Evolutionary conservation across 2,797 vertebrate species (phyloP), one percentile per base, ranked within the genome.

Genomic region (Tangara arthus): DNA sequence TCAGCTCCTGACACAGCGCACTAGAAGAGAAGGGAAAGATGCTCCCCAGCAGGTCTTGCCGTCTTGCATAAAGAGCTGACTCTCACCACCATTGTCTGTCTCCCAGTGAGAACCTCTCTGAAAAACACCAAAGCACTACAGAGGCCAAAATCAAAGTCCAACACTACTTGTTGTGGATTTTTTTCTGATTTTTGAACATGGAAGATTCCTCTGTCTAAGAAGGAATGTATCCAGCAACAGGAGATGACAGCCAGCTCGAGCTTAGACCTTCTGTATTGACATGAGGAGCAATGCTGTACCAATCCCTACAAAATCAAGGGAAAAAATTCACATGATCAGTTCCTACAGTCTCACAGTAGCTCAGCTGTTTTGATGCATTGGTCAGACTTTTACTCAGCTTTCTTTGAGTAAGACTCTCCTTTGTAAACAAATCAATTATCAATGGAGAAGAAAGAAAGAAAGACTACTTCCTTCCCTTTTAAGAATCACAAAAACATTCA

Each of bases 71-170:
- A 60, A 73, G 1, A 82, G 47, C 64, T 61, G 59, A 35, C 12
- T 90, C 49, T 73, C n/a, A 30, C 27, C 32, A n/a, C 20, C 32
- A 30, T 0, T 2, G 4, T 32, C 64, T 83, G 41, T n/a, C 24
- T 84, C 22, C 23, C n/a, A 55, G 22, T 7, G 63, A 78, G 47
- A 69, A 90, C 20, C 41, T 60, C 15, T 41, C 71, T 55, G 47
- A 44, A 68, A 80, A 80, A 28, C 30, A 42, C 42, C 37, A 12
- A 60, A 66, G 80, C n/a, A 53, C 26, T 44, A 52, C 3, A 1
- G 0, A 76, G 42, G 21, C 22, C 75, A 94, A 89, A 90, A 93
- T 52, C 70, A 70, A 95, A 89, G 55, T 49, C 35, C 65, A 47
- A 69, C 39, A 61, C 41, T 69, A 42, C 35, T 47, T 47, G 37